phyloP scores from a whole-genome alignment of 1,140 invertebrate genomes.

The Brachionus koreanus region DNA sequence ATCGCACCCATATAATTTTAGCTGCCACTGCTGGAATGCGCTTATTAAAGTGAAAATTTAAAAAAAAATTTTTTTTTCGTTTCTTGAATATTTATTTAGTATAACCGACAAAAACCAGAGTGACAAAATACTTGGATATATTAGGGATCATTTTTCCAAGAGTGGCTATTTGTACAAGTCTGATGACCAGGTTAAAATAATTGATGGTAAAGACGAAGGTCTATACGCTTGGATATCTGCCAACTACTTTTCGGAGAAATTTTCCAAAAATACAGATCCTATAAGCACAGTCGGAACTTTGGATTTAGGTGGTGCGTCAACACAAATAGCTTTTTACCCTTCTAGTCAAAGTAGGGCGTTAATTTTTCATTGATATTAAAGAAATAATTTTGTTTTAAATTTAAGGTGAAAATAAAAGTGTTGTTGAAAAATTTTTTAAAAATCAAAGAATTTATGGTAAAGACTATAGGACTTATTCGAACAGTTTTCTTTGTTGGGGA shows the following conservation, averaged over 20 bases:
- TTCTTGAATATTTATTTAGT: not conserved
- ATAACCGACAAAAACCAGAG: constrained; percentile 11
- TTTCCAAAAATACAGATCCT: constrained; percentile 35
- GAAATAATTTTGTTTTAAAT: not conserved
- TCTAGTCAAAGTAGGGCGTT: not conserved
- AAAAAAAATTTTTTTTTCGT: not conserved
- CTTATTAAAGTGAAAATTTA: constrained; percentile 16
- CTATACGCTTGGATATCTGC: constrained; percentile 61
- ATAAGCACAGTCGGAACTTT: constrained; percentile 54
- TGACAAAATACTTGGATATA: not conserved
- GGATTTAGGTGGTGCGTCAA: constrained; percentile 63
- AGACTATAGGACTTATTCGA: constrained; percentile 19
- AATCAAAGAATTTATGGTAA: constrained; percentile 23
- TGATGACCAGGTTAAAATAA: constrained; percentile 50
- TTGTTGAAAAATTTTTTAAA: not conserved
- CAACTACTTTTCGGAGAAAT: constrained; percentile 55
- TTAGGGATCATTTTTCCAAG: constrained; percentile 19
- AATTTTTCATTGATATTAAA: not conserved
- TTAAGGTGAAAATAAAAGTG: not conserved
- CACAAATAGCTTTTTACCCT: constrained; percentile 60
- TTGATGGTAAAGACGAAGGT: constrained; percentile 60
- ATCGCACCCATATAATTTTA: constrained; percentile 31
- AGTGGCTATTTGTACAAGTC: constrained; percentile 22
- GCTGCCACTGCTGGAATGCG: constrained; percentile 44
- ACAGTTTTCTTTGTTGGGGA: constrained; percentile 32